A percentile compares a stretch with the other conserved stretches of the same genome.
Conservation (phyloP, 2,113 vertebrate species). For the Leucopsar rothschildi region DNA sequence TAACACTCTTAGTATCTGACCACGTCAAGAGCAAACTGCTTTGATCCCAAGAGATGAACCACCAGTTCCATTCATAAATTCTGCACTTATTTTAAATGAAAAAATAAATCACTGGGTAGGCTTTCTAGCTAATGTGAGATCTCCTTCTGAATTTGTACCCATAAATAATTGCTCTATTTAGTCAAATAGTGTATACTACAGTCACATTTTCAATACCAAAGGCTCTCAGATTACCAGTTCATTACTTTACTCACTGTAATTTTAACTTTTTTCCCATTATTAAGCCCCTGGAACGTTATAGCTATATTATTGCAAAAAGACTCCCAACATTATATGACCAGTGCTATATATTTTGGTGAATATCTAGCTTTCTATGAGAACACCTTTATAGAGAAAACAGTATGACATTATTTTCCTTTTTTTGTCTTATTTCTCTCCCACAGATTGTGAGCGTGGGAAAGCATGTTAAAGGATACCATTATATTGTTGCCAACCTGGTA, state of each 20-base stretch:
- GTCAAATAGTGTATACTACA: not conserved
- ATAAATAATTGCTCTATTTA: not conserved
- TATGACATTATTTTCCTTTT: not conserved
- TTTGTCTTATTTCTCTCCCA: slow-evolving; percentile 22
- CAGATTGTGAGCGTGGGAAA: slow-evolving; percentile 95
- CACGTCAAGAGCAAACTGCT: not conserved
- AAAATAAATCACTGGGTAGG: not conserved
- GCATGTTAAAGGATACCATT: slow-evolving; percentile 95
- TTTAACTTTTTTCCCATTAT: not conserved
- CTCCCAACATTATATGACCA: not conserved
- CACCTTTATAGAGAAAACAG: not conserved
- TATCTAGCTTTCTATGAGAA: not conserved
- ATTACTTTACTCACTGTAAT: not conserved
- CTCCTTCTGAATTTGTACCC: not conserved
- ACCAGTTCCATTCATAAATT: not conserved
- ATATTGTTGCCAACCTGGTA: slow-evolving; percentile 96
- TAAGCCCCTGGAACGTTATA: not conserved
- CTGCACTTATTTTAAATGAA: not conserved
- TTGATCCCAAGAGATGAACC: not conserved
- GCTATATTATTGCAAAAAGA: not conserved
- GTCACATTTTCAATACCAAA: not conserved
- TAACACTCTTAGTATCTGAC: not conserved
- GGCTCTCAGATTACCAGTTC: not conserved
- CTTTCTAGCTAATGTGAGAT: not conserved
- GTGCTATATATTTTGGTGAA: not conserved